Percentiles rank a stretch among this genome's conserved stretches.
These are phyloP conservation scores for Cavia aperea DNA, from an alignment of 2,113 vertebrate species.

Conservation along the genomic window DNA sequence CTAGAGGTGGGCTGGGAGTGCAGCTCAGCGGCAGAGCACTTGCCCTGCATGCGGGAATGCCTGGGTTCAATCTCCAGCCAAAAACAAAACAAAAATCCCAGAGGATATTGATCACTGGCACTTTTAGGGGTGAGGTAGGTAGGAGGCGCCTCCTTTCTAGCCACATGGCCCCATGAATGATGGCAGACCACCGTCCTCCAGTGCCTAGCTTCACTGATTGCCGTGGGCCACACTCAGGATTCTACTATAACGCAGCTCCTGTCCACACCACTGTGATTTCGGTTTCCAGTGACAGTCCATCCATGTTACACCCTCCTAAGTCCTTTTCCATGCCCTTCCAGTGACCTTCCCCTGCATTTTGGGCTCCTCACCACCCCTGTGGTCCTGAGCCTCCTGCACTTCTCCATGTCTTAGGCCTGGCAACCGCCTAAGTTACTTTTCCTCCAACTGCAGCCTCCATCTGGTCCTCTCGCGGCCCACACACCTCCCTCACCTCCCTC, in stretches of 20 bases:
- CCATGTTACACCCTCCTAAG: not conserved
- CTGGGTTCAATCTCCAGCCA: not conserved
- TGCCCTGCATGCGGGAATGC: not conserved
- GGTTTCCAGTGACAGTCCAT: not conserved
- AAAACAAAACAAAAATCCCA: not conserved
- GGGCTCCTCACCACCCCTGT: not conserved
- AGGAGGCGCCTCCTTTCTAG: not conserved
- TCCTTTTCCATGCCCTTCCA: not conserved
- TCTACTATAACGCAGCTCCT: not conserved
- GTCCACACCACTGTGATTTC: not conserved
- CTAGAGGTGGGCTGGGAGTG: not conserved
- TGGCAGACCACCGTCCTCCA: not conserved
- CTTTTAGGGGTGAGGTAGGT: not conserved
- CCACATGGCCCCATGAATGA: accelerated
- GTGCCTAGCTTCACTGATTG: not conserved
- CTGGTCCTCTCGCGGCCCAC: not conserved
- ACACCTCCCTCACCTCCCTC: not conserved
- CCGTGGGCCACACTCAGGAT: not conserved
- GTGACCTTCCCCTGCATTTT: not conserved
- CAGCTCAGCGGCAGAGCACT: not conserved
- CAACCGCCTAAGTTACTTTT: not conserved
- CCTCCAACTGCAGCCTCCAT: not conserved
- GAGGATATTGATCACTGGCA: not conserved
- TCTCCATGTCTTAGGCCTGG: not conserved
- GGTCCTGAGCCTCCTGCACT: not conserved